Evolutionary conservation across 2,888 invertebrate genomes (phyloP), one percentile per base, ranked within the genome.

Genomic region (Drosophila seclusa): DNA sequence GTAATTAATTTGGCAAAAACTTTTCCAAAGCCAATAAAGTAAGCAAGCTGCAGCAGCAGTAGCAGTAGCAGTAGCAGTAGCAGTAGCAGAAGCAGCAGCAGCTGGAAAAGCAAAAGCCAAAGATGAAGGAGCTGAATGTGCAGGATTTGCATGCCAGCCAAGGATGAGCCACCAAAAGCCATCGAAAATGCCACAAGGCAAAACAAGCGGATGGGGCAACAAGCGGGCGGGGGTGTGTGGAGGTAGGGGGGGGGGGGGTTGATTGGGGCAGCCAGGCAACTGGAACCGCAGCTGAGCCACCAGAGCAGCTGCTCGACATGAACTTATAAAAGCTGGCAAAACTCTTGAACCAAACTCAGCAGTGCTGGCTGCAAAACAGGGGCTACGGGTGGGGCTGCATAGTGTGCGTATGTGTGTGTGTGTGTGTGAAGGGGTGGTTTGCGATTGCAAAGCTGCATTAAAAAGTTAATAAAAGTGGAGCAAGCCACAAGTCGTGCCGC

Each of bases 391-490:
- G 24, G 18, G 27, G 2, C 4, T 38, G 18, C 38, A 18, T 38
- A 18, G 2, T 21, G 21, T 21, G 40, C 4, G 42, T 21, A 2
- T 6, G n/a, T 2, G 21, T 7, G 21, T 13, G 21, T 5, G 32
- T 2, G 11, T n/a, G 13, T 11, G 52, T 24, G 21, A 45, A 3
- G 18, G 5, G 40, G 49, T 32, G 49, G 32, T 4, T 45, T 16
- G 62, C 54, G 42, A 48, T 49, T 40, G 80, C 69, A 73, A 67
- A 54, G 88, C 83, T 85, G 89, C 85, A 89, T 89, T 87, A 89
- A 87, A 87, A 87, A 87, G 90, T 87, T 87, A 88, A 87, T 87
- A 87, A 89, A 90, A 90, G 86, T 86, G 83, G 78, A 88, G 84
- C 87, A 87, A 78, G 82, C 87, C 90, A 88, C 87, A 87, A 89